phyloP scores from a whole-genome alignment of 2,113 vertebrate species.

The Xenopus laevis region DNA sequence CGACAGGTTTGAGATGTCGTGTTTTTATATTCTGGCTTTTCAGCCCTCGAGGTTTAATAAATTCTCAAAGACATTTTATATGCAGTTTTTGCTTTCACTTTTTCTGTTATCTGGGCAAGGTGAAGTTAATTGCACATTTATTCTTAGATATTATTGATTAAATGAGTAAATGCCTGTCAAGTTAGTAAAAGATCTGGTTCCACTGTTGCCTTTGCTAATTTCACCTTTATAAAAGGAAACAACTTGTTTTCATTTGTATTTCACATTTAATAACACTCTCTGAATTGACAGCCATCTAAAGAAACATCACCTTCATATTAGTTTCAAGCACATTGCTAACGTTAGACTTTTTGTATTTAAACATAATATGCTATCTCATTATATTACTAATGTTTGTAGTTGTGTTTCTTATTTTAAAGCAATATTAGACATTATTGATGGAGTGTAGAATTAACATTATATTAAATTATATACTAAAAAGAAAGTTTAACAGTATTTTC shows the following conservation, averaged over 20 bases:
- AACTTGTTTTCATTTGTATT: slow-evolving; percentile 43
- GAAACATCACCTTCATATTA: slow-evolving; percentile 22
- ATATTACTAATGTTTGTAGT: no score
- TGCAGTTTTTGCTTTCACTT: background rate
- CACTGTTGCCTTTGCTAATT: slow-evolving; percentile 44
- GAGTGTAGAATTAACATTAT: no score
- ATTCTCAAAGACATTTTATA: no score
- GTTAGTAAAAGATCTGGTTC: slow-evolving; percentile 33
- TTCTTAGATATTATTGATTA: slow-evolving; percentile 44
- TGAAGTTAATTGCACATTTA: slow-evolving; percentile 33
- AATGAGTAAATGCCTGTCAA: slow-evolving; percentile 33
- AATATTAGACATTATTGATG: no score
- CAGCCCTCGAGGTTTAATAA: no score
- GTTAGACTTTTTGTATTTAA: slow-evolving; percentile 12
- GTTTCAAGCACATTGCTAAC: slow-evolving; percentile 22
- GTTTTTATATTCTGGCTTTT: no score
- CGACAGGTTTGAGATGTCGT: no score
- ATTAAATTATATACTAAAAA: no score
- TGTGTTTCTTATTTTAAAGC: no score
- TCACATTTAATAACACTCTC: slow-evolving; percentile 31
- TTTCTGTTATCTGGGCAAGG: slow-evolving; percentile 16
- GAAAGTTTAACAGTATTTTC: no score
- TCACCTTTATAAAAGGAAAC: slow-evolving; percentile 44
- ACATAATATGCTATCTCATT: no score
- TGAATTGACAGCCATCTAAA: slow-evolving; percentile 35